Evolutionary conservation across 2,888 invertebrate genomes (phyloP).

Genomic region (Pachymerium ferrugineum): DNA sequence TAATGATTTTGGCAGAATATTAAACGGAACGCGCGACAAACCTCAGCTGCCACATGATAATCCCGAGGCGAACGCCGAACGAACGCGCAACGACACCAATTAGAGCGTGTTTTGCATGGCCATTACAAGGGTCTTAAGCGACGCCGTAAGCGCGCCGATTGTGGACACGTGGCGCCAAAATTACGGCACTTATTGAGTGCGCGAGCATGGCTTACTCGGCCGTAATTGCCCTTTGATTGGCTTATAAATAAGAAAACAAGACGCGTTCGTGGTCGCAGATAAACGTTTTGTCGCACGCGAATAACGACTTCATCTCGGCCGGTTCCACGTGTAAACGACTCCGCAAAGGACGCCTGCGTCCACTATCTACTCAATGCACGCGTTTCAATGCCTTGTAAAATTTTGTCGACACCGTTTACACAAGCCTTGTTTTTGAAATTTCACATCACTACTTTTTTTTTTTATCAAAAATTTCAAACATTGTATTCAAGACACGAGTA

Average conservation of each 20-base stretch:
- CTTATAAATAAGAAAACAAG: slow-evolving; percentile 21
- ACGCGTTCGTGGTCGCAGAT: slow-evolving; percentile 18
- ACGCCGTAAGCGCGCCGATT: slow-evolving; percentile 14
- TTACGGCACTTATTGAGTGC: slow-evolving; percentile 21
- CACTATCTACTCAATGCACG: background rate
- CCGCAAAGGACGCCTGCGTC: background rate
- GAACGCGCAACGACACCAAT: slow-evolving; percentile 18
- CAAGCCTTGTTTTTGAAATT: too few species aligned
- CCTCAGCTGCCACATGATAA: slow-evolving; percentile 21
- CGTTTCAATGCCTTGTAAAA: slow-evolving; percentile 2
- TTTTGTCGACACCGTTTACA: background rate
- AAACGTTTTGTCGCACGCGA: slow-evolving; percentile 14
- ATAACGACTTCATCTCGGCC: slow-evolving; percentile 12
- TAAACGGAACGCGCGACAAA: slow-evolving; percentile 21
- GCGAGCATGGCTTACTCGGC: slow-evolving; percentile 18
- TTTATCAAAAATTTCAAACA: too few species aligned
- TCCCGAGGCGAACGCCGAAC: slow-evolving; percentile 15
- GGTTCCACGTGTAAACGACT: slow-evolving; percentile 4
- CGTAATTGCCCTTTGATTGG: slow-evolving; percentile 21
- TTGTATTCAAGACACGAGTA: background rate
- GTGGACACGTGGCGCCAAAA: slow-evolving; percentile 21
- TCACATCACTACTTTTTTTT: too few species aligned
- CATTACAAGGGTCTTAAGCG: slow-evolving; percentile 21
- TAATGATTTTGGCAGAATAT: slow-evolving; percentile 21
- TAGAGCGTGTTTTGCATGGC: slow-evolving; percentile 21